Evolutionary conservation across 1,140 invertebrate species (phyloP).

Genomic region (Cyclargus thomasi): DNA sequence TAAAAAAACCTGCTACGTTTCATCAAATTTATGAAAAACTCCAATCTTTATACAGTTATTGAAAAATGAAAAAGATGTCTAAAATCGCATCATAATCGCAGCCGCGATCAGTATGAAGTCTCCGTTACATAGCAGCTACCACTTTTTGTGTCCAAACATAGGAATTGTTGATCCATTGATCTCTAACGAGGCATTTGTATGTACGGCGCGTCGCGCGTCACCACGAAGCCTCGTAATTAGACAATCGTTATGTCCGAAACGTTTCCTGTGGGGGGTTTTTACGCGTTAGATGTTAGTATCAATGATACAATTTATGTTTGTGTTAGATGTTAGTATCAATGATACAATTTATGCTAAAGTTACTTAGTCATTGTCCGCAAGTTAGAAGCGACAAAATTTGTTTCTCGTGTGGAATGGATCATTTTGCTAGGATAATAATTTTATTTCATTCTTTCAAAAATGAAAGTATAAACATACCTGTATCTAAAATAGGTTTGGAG

Average conservation of each 20-base stretch:
- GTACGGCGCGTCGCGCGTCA: not conserved
- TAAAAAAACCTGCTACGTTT: no score
- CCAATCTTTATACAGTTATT: no score
- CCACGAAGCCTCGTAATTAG: not conserved
- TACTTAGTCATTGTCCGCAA: no score
- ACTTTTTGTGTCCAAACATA: not conserved
- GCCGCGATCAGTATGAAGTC: not conserved
- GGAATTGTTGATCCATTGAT: constrained; percentile 3
- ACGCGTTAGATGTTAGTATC: not conserved
- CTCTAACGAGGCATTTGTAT: not conserved
- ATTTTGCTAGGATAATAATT: no score
- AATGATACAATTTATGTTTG: not conserved
- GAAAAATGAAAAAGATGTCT: not conserved
- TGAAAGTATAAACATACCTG: no score
- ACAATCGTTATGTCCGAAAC: not conserved
- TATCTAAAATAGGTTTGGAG: no score
- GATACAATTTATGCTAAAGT: no score
- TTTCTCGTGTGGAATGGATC: no score
- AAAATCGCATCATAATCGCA: not conserved
- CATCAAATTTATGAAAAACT: no score
- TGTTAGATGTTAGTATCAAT: no score
- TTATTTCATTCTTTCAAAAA: no score
- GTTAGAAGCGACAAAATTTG: no score
- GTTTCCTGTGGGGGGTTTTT: not conserved
- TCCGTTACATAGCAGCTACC: not conserved